phyloP scores from a whole-genome alignment of 2,888 invertebrate species.

The Dryobota labecula region DNA sequence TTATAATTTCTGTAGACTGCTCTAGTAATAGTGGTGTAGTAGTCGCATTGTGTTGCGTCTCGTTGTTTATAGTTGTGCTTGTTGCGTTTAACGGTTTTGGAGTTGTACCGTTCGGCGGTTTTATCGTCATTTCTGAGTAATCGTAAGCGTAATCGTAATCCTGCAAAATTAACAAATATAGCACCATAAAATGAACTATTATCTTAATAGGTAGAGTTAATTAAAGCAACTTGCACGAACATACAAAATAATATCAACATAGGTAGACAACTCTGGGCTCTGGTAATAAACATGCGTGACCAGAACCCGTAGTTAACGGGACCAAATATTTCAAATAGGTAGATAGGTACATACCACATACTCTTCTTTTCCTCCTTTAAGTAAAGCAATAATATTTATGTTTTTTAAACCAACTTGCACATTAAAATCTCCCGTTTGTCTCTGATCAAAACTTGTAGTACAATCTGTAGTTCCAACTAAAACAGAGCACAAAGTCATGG shows the following conservation, averaged over 20 bases:
- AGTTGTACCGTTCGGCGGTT: slow-evolving; percentile 89
- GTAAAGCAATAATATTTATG: slow-evolving; percentile 93
- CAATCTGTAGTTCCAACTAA: slow-evolving; percentile 67
- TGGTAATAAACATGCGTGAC: not conserved
- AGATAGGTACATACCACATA: slow-evolving; percentile 88
- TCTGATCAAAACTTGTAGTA: slow-evolving; percentile 91
- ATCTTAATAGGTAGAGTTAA: not conserved
- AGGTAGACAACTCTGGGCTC: not conserved
- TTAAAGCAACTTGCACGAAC: not conserved
- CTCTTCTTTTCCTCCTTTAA: slow-evolving; percentile 91
- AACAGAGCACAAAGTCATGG: slow-evolving; percentile 64
- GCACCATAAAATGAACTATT: slow-evolving; percentile 35
- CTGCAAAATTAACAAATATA: slow-evolving; percentile 82
- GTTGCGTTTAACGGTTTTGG: slow-evolving; percentile 82
- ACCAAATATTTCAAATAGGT: not conserved
- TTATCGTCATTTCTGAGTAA: slow-evolving; percentile 93
- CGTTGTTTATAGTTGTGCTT: slow-evolving; percentile 64
- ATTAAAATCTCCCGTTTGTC: slow-evolving; percentile 94
- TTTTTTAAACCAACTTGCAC: slow-evolving; percentile 95
- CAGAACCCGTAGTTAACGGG: not conserved
- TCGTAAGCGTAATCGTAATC: slow-evolving; percentile 94
- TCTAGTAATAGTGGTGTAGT: slow-evolving; percentile 57
- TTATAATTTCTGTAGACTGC: slow-evolving; percentile 62
- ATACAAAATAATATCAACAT: slow-evolving; percentile 9
- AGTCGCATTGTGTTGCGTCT: slow-evolving; percentile 70